These are phyloP conservation scores for Neosilurus hyrtlii DNA, from an alignment of 2,797 vertebrate species.

Conservation along the genomic window DNA sequence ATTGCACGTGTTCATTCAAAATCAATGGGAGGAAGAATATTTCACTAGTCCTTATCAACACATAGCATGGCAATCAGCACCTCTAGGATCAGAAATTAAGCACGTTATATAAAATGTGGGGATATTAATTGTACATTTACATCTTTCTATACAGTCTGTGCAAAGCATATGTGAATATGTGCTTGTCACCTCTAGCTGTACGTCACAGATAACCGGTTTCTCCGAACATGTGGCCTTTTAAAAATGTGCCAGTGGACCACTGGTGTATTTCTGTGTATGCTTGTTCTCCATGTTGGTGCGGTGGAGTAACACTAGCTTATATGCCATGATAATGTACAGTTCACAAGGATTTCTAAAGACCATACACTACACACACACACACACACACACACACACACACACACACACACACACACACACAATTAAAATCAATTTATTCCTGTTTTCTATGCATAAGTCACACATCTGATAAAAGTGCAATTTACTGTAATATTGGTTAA, in stretches of 20 bases:
- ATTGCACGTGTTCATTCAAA: not conserved
- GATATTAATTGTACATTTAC: not conserved
- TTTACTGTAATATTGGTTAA: not conserved
- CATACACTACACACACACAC: not conserved
- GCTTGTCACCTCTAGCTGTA: not conserved
- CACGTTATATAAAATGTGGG: not conserved
- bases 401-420: not conserved
- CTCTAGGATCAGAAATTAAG: not conserved
- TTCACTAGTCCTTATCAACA: not conserved
- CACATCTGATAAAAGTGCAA: not conserved
- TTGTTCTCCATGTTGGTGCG: not conserved
- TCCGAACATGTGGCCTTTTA: not conserved
- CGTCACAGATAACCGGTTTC: not conserved
- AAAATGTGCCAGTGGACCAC: not conserved
- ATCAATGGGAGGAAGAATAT: not conserved
- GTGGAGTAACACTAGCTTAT: not conserved
- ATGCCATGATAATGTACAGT: not conserved
- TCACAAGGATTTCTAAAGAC: not conserved
- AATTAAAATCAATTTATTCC: not conserved
- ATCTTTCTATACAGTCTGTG: not conserved
- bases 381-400: not conserved
- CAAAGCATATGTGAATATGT: not conserved
- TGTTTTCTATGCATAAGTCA: not conserved
- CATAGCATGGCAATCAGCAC: not conserved
- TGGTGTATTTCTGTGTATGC: not conserved